phyloP scores from a whole-genome alignment of 2,888 invertebrate species.

The Melanostoma mellinum region DNA sequence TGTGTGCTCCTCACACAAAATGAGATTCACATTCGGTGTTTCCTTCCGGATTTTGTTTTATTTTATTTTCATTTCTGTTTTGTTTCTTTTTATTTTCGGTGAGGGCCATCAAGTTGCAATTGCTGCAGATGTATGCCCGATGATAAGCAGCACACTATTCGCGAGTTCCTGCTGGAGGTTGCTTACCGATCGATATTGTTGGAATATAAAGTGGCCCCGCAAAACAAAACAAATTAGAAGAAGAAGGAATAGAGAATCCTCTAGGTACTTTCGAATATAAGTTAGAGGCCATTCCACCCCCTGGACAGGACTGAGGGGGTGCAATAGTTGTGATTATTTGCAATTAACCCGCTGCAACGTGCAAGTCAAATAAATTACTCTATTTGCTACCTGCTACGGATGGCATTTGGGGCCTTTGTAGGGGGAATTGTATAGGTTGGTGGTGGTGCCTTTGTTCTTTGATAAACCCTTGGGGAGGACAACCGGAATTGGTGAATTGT shows the following conservation, averaged over 20 bases:
- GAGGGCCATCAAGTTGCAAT: slow-evolving; percentile 51
- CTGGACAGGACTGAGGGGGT: background rate
- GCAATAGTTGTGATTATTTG: slow-evolving; percentile 72
- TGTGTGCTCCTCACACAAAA: slow-evolving; percentile 62
- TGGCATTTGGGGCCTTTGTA: slow-evolving; percentile 55
- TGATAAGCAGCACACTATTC: slow-evolving; percentile 52
- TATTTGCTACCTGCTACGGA: slow-evolving; percentile 69
- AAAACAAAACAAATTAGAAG: slow-evolving; percentile 28
- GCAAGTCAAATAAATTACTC: slow-evolving; percentile 77
- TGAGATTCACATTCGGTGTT: slow-evolving; percentile 72
- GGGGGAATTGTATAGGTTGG: background rate
- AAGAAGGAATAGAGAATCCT: slow-evolving; percentile 8
- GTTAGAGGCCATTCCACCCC: background rate
- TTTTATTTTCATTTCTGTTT: no score
- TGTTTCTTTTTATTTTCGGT: slow-evolving; percentile 25
- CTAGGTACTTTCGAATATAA: slow-evolving; percentile 25
- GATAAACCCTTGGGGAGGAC: slow-evolving; percentile 56
- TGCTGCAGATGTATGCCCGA: slow-evolving; percentile 46
- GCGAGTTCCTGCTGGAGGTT: slow-evolving; percentile 16
- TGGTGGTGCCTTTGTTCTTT: slow-evolving; percentile 36
- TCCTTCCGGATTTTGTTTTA: slow-evolving; percentile 59
- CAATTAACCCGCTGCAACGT: slow-evolving; percentile 71
- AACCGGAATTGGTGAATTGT: slow-evolving; percentile 70
- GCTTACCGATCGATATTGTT: slow-evolving; percentile 64
- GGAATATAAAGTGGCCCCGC: slow-evolving; percentile 8